A percentile compares a stretch with the other conserved stretches of the same genome.
Conservation (phyloP, 2,113 vertebrate species). For the Seriola dumerili region DNA sequence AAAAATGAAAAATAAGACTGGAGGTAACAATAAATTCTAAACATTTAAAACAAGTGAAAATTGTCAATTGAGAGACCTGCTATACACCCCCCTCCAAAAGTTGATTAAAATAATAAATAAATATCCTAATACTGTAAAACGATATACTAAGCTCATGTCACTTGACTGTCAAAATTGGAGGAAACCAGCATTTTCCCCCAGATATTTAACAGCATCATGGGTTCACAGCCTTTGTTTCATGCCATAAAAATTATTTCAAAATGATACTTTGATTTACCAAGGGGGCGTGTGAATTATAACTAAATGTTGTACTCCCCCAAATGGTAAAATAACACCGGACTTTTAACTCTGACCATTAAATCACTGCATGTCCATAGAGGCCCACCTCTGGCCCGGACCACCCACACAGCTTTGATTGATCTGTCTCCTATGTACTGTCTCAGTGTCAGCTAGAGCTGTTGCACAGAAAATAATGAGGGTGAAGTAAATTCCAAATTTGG, state of each 20-base stretch:
- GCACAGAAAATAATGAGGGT: not conserved
- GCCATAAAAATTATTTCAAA: not conserved
- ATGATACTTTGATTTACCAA: not conserved
- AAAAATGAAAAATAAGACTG: not conserved
- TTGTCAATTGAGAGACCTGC: not conserved
- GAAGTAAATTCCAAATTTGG: not conserved
- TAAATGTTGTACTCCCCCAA: not conserved
- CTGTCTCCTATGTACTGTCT: not conserved
- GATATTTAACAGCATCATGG: not conserved
- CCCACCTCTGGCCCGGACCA: slow-evolving; percentile 1
- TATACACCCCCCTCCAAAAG: too few relatives aligned
- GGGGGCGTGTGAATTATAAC: not conserved
- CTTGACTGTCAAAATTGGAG: too few relatives aligned
- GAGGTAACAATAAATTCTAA: too few relatives aligned
- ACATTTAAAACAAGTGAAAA: too few relatives aligned
- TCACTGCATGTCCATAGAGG: not conserved
- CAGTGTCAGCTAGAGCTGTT: not conserved
- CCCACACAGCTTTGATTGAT: slow-evolving; percentile 23
- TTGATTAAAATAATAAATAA: not conserved
- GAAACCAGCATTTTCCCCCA: not conserved
- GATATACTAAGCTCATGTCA: not conserved
- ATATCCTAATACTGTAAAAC: too few relatives aligned
- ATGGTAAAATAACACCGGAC: not conserved
- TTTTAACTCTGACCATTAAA: not conserved
- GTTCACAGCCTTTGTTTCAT: not conserved